These are phyloP conservation scores for Hyperoplus immaculatus DNA, from an alignment of 2,797 vertebrate genomes.

Conservation along the genomic window DNA sequence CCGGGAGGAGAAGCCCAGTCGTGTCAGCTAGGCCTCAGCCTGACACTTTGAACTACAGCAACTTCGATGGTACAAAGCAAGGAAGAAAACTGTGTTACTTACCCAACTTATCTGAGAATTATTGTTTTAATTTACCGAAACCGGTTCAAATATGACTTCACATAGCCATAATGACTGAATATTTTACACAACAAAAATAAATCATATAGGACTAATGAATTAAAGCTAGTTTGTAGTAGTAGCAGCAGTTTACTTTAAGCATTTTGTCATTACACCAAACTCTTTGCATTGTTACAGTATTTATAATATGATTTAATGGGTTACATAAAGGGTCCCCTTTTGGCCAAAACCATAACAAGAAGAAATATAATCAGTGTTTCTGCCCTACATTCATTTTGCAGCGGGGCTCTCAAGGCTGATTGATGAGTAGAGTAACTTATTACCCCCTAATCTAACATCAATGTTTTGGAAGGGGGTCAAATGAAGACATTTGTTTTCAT, in stretches of 20 bases:
- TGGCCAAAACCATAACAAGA: background rate
- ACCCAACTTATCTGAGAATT: background rate
- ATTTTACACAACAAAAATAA: background rate
- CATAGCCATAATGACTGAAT: background rate
- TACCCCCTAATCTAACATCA: too few species aligned
- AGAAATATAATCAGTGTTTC: background rate
- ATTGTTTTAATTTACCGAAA: conserved; percentile 4
- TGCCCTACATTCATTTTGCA: too few species aligned
- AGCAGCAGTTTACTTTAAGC: too few species aligned
- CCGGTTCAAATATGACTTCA: background rate
- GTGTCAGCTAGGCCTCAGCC: conserved; percentile 38
- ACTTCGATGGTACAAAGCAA: conserved; percentile 89
- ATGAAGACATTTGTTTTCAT: too few species aligned
- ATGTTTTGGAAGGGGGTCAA: too few species aligned
- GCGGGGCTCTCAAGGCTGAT: too few species aligned
- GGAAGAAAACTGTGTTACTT: background rate
- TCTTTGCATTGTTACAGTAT: too few species aligned
- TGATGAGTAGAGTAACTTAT: too few species aligned
- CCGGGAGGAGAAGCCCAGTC: conserved; percentile 55
- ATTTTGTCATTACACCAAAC: too few species aligned
- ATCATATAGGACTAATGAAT: background rate
- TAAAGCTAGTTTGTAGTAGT: background rate
- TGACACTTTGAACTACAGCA: conserved; percentile 73
- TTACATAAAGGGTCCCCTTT: background rate
- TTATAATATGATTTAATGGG: too few species aligned